These are phyloP conservation scores for Megalops cyprinoides DNA, from an alignment of 2,797 vertebrate genomes.

Conservation along the genomic window DNA sequence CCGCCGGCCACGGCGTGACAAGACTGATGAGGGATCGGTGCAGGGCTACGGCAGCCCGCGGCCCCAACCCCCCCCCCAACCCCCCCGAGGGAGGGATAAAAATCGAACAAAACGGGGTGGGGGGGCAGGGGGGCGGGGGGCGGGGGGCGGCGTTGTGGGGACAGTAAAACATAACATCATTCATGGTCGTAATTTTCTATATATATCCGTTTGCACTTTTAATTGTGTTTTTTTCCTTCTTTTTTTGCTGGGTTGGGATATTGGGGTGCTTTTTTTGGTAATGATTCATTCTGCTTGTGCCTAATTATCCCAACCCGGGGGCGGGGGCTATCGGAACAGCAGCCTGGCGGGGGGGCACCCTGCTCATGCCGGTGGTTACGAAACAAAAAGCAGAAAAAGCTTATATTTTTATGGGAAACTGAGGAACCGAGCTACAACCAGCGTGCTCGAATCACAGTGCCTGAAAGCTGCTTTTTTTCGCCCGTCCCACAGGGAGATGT, in stretches of 20 bases:
- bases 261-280: background rate
- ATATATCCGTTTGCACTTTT: background rate
- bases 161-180: conserved; percentile 7
- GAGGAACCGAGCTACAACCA: background rate
- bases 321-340: background rate
- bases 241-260: background rate
- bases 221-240: background rate
- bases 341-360: background rate
- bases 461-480: background rate
- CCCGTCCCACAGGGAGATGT: conserved; percentile 71
- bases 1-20: conserved; percentile 65
- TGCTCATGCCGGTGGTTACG: background rate
- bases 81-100: conserved; percentile 69
- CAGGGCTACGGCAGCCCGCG: conserved; percentile 57
- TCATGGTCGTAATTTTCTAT: background rate
- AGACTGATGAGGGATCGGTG: conserved; percentile 72
- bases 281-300: background rate
- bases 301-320: background rate
- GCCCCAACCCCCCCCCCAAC: no score
- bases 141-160: no score
- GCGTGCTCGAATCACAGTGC: no score
- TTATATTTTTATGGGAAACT: background rate
- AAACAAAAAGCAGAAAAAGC: no score
- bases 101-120: conserved; percentile 61
- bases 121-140: no score